These are phyloP conservation scores for Tauraco erythrolophus DNA, from an alignment of 2,113 vertebrate species.

Conservation along the genomic window DNA sequence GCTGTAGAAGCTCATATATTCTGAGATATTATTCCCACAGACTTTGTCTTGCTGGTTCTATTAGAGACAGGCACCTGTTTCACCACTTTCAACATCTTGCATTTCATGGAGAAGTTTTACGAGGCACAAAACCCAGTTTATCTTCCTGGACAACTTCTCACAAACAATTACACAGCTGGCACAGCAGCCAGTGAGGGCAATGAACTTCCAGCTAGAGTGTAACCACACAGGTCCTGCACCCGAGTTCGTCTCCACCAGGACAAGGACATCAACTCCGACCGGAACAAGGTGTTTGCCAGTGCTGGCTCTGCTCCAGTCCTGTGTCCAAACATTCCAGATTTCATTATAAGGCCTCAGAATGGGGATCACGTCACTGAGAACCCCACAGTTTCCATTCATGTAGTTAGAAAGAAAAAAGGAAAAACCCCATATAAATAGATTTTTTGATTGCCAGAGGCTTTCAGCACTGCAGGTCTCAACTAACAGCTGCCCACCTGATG, in stretches of 20 bases:
- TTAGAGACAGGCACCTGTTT: not conserved
- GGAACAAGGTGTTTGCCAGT: not conserved
- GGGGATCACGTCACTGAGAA: not conserved
- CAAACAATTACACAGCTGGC: not conserved
- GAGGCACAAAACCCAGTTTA: not conserved
- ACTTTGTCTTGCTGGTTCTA: not conserved
- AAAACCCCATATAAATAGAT: not conserved
- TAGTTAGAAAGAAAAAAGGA: not conserved
- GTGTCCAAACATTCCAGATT: fast-evolving
- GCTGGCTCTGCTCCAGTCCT: not conserved
- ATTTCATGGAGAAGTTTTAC: not conserved
- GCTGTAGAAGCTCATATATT: not conserved
- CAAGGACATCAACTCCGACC: not conserved
- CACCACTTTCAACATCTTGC: not conserved
- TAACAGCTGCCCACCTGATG: not conserved
- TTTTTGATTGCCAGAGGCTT: not conserved
- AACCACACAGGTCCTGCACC: not conserved
- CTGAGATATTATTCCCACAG: not conserved
- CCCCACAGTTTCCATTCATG: not conserved
- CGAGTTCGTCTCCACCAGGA: not conserved
- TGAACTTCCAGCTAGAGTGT: not conserved
- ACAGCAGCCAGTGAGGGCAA: not conserved
- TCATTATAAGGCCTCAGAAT: not conserved
- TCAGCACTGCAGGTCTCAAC: not conserved
- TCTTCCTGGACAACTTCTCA: not conserved